These are phyloP conservation scores for Nipponia nippon DNA, from an alignment of 2,113 vertebrate genomes.

Conservation along the genomic window DNA sequence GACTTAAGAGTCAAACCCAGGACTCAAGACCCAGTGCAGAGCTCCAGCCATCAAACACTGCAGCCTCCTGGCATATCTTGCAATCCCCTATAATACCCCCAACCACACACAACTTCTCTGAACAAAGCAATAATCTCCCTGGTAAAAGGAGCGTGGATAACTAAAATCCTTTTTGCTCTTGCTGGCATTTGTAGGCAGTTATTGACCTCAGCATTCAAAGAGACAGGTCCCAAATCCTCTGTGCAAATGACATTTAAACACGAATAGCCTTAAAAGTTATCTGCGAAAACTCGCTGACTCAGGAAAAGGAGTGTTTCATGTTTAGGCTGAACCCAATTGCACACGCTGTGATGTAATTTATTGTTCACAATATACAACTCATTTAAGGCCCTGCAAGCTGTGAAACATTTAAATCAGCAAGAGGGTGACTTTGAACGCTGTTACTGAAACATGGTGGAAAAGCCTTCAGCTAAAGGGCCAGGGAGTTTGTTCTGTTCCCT, in stretches of 20 bases:
- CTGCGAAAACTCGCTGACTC: neutral
- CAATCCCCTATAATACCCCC: neutral
- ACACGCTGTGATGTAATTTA: slow-evolving; percentile 17
- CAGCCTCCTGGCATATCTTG: neutral
- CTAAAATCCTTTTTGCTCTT: neutral
- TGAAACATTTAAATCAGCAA: slow-evolving; percentile 28
- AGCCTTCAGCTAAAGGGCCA: neutral
- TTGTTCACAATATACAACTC: slow-evolving; percentile 14
- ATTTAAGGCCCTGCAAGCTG: slow-evolving; percentile 21
- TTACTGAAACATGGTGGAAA: neutral
- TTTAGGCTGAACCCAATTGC: neutral
- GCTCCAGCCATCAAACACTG: neutral
- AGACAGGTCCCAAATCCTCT: neutral
- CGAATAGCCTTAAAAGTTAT: neutral
- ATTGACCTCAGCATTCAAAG: neutral
- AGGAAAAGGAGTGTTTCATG: neutral
- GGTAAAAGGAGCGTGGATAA: neutral
- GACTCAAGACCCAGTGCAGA: neutral
- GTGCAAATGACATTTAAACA: neutral
- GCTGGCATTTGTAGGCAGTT: neutral
- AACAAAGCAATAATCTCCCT: neutral
- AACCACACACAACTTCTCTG: neutral
- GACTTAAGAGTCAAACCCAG: neutral
- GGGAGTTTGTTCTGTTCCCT: neutral
- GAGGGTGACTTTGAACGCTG: neutral